phyloP scores from a whole-genome alignment of 2,888 invertebrate genomes.

The Nasonia oneida region DNA sequence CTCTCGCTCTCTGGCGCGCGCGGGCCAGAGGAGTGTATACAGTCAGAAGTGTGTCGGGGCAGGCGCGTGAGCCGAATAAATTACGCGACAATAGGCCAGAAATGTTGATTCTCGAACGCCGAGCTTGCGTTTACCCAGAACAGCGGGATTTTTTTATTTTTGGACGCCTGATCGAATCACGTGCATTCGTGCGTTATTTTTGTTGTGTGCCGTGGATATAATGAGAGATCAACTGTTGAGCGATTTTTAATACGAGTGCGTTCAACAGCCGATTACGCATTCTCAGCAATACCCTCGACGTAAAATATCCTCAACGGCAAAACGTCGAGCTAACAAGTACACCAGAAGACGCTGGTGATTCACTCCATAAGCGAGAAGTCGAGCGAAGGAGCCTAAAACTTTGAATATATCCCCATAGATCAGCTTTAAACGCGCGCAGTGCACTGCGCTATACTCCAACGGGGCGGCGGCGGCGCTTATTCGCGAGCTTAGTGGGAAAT shows the following conservation, averaged over 20 bases:
- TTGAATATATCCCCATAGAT: neutral
- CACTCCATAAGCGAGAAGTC: neutral
- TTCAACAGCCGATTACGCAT: too few species aligned
- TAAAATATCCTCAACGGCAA: neutral
- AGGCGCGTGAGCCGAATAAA: slow-evolving; percentile 29
- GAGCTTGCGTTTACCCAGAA: neutral
- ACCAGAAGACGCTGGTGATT: neutral
- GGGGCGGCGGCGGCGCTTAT: neutral
- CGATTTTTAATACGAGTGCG: too few species aligned
- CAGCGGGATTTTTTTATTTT: neutral
- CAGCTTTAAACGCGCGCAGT: neutral
- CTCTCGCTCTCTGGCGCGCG: neutral
- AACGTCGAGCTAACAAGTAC: neutral
- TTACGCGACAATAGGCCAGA: slow-evolving; percentile 36
- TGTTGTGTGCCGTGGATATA: too few species aligned
- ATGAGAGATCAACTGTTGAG: too few species aligned
- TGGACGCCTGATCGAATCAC: neutral
- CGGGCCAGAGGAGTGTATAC: neutral
- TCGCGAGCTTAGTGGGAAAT: slow-evolving; percentile 41
- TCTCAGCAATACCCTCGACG: neutral
- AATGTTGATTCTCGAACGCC: slow-evolving; percentile 1
- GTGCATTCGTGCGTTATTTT: neutral
- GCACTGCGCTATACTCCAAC: neutral
- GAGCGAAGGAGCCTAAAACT: neutral
- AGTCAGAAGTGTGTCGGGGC: slow-evolving; percentile 21